Percentiles rank a stretch among this genome's conserved stretches.
These are phyloP conservation scores for Gambusia affinis DNA, from an alignment of 2,113 vertebrate genomes.

Conservation along the genomic window DNA sequence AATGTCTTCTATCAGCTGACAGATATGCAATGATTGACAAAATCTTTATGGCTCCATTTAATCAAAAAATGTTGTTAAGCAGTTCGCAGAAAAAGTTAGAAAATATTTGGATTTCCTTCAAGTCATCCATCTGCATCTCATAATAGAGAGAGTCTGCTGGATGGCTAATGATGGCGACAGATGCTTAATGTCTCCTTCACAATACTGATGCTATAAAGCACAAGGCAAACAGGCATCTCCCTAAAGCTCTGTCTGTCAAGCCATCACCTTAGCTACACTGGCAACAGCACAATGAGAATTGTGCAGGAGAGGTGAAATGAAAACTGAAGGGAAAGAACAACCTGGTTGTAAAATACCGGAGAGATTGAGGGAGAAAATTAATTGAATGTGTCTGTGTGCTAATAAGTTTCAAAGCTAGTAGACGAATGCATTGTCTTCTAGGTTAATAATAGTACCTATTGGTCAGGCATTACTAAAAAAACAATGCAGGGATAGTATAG, in stretches of 20 bases:
- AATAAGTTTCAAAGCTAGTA: slow-evolving; percentile 30
- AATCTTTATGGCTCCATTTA: slow-evolving; percentile 4
- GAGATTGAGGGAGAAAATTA: slow-evolving; percentile 58
- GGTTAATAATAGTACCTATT: slow-evolving; percentile 60
- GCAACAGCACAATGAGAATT: slow-evolving; percentile 45
- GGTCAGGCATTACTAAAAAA: slow-evolving; percentile 41
- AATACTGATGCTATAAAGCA: slow-evolving; percentile 75
- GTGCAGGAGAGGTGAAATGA: slow-evolving; percentile 32
- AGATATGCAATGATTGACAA: neutral
- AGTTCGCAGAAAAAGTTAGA: slow-evolving; percentile 35
- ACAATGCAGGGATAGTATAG: slow-evolving; percentile 28
- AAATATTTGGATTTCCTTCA: slow-evolving; percentile 71
- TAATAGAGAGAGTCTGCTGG: slow-evolving; percentile 58
- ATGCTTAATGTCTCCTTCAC: slow-evolving; percentile 75
- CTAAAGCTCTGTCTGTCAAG: slow-evolving; percentile 71
- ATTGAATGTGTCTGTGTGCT: slow-evolving; percentile 43
- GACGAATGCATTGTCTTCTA: slow-evolving; percentile 64
- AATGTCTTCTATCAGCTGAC: slow-evolving; percentile 6
- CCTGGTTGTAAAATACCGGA: slow-evolving; percentile 47
- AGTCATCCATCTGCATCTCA: slow-evolving; percentile 70
- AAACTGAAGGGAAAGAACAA: slow-evolving; percentile 13
- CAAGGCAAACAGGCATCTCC: slow-evolving; percentile 72
- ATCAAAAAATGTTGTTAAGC: slow-evolving; percentile 56
- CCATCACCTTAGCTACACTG: slow-evolving; percentile 72
- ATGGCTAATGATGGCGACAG: slow-evolving; percentile 71